Evolutionary conservation across 2,797 vertebrate genomes (phyloP), one percentile per base, ranked within the genome.

Genomic region (Hyperoplus immaculatus): DNA sequence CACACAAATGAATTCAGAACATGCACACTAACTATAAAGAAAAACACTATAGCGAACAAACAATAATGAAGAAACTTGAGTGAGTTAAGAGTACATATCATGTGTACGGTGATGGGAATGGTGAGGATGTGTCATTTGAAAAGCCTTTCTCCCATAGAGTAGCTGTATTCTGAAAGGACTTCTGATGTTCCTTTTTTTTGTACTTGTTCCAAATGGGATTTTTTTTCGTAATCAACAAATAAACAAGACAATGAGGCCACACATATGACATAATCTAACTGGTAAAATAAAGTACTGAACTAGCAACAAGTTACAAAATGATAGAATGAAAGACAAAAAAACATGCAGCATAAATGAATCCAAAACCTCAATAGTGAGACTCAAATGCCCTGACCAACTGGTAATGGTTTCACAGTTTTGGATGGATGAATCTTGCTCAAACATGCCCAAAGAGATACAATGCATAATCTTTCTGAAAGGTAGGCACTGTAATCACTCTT

Each of bases 401-500:
- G 11, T 49, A 13, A 16, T 21, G 12, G 29, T 63, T 51, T 3
- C 45, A 70, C 46, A 63, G 8, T 56, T 39, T 65, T 70, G 50
- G 14, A 29, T 29, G 29, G 29, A 29, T 29, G 29, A 29, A 29
- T 29, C 29, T 29, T 29, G 29, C 29, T 8, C 39, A 45, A 64
- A 38, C 15, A 49, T n/a, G 36, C 49, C 36, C 12, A 16, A 16
- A 11, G 41, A 54, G 47, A 50, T 6, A 16, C 11, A 60, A 38
- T 10, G 10, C 14, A 57, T 43, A 18, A 36, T 14, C 14, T 51
- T 39, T 49, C 46, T 18, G 13, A 41, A 75, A 16, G 36, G 56
- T 12, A 57, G 21, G 62, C 29, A 1, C 8, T 14, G 43, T 59
- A 16, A 18, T 36, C 21, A 50, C 16, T 84, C 45, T 61, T 69